Evolutionary conservation across 1,140 invertebrate genomes (phyloP).

Genomic region (Euglossa dilemma): DNA sequence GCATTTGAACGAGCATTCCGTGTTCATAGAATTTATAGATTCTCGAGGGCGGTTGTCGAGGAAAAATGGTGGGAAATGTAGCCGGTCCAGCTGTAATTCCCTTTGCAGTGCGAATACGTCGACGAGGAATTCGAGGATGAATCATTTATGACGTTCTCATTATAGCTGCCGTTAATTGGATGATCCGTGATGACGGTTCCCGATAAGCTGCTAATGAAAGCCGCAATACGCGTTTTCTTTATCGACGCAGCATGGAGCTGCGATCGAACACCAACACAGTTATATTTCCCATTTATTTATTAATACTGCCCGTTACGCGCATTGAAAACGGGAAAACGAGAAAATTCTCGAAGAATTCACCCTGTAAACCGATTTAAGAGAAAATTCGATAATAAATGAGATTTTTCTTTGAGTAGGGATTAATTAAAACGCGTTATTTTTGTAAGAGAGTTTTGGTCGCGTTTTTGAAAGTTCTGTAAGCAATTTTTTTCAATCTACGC

Average conservation of each 20-base stretch:
- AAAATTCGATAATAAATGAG: too few species aligned
- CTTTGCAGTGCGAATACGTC: not conserved
- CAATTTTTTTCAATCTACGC: too few species aligned
- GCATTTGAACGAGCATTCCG: not conserved
- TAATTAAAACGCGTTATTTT: too few species aligned
- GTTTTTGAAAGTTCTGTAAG: too few species aligned
- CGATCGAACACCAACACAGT: not conserved
- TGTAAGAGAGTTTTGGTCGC: too few species aligned
- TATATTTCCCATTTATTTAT: conserved; percentile 9
- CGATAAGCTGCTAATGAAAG: conserved; percentile 19
- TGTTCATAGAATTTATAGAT: conserved; percentile 6
- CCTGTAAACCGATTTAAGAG: too few species aligned
- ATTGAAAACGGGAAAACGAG: not conserved
- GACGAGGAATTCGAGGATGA: conserved; percentile 3
- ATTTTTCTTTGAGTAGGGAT: too few species aligned
- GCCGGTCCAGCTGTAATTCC: not conserved
- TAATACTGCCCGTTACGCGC: not conserved
- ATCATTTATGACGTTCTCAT: conserved; percentile 23
- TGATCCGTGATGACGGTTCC: conserved; percentile 10
- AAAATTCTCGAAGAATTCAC: not conserved
- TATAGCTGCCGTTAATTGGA: conserved; percentile 21
- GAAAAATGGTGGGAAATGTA: conserved; percentile 13
- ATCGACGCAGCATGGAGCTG: not conserved
- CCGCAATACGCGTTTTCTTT: conserved; percentile 1
- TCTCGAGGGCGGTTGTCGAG: not conserved